These are phyloP conservation scores for Tenthredo amoena DNA, from an alignment of 2,888 invertebrate species.

Conservation along the genomic window DNA sequence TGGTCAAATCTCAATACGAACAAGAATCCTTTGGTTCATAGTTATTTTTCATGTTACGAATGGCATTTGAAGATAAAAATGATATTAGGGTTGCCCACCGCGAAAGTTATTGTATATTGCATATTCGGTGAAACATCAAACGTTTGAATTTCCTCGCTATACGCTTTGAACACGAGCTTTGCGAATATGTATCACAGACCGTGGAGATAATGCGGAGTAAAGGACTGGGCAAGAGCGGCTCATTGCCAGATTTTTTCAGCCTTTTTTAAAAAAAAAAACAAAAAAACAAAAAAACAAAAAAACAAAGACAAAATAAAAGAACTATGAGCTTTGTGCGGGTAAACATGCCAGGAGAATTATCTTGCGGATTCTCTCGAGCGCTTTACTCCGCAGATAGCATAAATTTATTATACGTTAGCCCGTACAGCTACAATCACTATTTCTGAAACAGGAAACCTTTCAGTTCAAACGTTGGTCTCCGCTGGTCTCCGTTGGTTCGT, in stretches of 20 bases:
- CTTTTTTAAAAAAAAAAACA: neutral
- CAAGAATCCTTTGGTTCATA: too few relatives aligned
- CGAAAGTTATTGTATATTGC: neutral
- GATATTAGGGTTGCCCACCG: neutral
- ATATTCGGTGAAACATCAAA: neutral
- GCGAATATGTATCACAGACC: neutral
- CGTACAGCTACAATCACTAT: neutral
- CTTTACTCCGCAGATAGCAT: neutral
- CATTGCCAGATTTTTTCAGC: neutral
- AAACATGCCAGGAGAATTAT: constrained; percentile 1
- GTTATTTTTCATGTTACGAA: too few relatives aligned
- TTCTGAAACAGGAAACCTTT: constrained; percentile 10
- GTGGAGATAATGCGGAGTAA: neutral
- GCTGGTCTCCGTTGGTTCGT: neutral
- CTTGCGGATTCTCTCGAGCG: neutral
- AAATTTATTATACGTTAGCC: neutral
- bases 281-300: neutral
- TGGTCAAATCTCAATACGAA: neutral
- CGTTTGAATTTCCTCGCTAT: neutral
- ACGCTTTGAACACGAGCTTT: neutral
- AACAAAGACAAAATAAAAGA: neutral
- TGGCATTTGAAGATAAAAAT: neutral
- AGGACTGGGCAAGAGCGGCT: neutral
- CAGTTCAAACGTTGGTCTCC: neutral
- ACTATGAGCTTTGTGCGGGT: neutral